These are phyloP conservation scores for Clistopyga incitator DNA, from an alignment of 2,888 invertebrate genomes.

Conservation along the genomic window DNA sequence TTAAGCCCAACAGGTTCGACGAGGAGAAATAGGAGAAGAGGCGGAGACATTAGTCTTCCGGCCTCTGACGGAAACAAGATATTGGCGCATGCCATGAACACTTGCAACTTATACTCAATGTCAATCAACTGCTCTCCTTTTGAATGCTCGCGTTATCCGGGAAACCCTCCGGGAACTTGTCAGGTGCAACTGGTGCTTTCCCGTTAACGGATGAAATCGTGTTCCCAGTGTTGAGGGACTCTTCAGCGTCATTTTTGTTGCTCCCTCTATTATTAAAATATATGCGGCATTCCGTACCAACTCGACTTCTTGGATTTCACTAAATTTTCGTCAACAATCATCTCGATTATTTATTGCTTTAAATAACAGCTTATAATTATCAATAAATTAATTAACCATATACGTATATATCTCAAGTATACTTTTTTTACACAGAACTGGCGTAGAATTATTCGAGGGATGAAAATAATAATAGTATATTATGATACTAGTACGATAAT, in stretches of 20 bases:
- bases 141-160: neutral
- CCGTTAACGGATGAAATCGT: neutral
- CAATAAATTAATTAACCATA: too few relatives aligned
- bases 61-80: neutral
- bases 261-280: too few relatives aligned
- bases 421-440: too few relatives aligned
- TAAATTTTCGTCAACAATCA: too few relatives aligned
- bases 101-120: neutral
- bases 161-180: neutral
- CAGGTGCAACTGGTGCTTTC: neutral
- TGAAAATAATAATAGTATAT: too few relatives aligned
- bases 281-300: too few relatives aligned
- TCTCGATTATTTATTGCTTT: too few relatives aligned
- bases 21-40: neutral
- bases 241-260: neutral
- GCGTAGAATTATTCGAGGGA: too few relatives aligned
- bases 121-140: slow-evolving; percentile 2
- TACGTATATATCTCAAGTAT: too few relatives aligned
- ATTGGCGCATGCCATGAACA: neutral
- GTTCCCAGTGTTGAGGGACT: neutral
- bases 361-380: too few relatives aligned
- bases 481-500: too few relatives aligned
- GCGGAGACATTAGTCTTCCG: neutral
- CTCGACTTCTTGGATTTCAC: too few relatives aligned
- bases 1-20: neutral